A percentile compares a stretch with the other conserved stretches of the same genome.
phyloP scores from a whole-genome alignment of 2,888 invertebrate genomes.

The Drosophila buzzatii region DNA sequence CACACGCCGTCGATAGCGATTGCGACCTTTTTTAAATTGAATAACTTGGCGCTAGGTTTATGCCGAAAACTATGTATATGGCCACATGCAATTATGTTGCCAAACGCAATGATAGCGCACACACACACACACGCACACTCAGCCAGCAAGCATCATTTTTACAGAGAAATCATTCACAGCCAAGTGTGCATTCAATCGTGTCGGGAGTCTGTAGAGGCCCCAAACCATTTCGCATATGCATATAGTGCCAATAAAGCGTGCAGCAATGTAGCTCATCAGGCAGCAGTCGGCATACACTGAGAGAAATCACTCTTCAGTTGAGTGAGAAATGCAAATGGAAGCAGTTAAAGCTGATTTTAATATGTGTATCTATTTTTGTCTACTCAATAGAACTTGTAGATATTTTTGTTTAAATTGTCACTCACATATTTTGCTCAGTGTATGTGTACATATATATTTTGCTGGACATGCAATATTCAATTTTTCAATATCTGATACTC shows the following conservation, averaged over 20 bases:
- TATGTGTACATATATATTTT: conserved; percentile 34
- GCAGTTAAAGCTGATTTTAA: too few species aligned
- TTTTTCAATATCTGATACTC: conserved; percentile 78
- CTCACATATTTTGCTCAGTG: conserved; percentile 17
- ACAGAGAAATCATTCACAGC: conserved; percentile 76
- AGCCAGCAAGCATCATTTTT: conserved; percentile 58
- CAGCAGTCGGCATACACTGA: conserved; percentile 39
- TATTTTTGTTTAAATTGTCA: neutral
- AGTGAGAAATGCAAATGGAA: neutral
- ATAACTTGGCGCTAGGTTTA: conserved; percentile 48
- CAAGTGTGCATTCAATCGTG: conserved; percentile 73
- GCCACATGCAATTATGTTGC: conserved; percentile 73
- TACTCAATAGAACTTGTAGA: too few species aligned
- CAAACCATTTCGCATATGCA: conserved; percentile 35
- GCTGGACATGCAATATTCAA: conserved; percentile 74
- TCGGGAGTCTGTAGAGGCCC: conserved; percentile 25
- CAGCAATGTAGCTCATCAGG: conserved; percentile 57
- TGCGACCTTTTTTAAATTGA: conserved; percentile 57
- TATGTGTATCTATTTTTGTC: too few species aligned
- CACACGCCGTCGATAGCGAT: conserved; percentile 20
- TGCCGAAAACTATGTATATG: conserved; percentile 41
- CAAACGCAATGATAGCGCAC: conserved; percentile 64
- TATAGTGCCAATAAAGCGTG: conserved; percentile 71
- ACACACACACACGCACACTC: conserved; percentile 3
- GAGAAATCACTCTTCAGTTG: neutral